These are phyloP conservation scores for Phataginus tetradactyla DNA, from an alignment of 2,797 vertebrate genomes.

Conservation along the genomic window DNA sequence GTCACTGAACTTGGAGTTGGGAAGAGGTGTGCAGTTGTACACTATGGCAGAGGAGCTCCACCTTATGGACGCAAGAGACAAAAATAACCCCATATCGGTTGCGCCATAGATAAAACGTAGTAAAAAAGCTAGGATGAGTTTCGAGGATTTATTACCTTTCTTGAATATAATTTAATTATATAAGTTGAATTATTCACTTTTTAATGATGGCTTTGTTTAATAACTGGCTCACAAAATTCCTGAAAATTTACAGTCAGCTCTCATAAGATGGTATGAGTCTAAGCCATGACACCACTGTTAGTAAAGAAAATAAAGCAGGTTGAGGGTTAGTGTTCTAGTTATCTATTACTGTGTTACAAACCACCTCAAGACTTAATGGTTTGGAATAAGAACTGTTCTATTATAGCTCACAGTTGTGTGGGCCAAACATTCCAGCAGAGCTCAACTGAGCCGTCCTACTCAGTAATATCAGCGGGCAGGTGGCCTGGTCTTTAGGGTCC, in stretches of 20 bases:
- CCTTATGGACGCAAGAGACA: background rate
- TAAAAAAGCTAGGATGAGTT: background rate
- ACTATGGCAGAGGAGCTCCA: background rate
- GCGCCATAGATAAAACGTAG: background rate
- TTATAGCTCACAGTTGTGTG: background rate
- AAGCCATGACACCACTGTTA: background rate
- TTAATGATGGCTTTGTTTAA: conserved; percentile 29
- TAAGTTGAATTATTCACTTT: background rate
- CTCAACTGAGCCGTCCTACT: background rate
- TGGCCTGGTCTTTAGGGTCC: background rate
- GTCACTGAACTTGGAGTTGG: background rate
- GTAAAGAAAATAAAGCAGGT: background rate
- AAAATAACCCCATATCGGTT: background rate
- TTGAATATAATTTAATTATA: background rate
- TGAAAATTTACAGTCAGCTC: background rate
- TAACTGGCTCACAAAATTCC: background rate
- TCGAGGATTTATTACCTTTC: background rate
- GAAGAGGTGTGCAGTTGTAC: background rate
- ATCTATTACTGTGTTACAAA: background rate
- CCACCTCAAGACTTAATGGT: background rate
- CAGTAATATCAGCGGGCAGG: background rate
- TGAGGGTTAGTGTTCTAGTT: background rate
- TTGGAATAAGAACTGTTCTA: background rate
- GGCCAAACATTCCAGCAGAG: background rate
- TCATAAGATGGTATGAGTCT: background rate